These are phyloP conservation scores for Drosophila recens DNA, from an alignment of 2,888 invertebrate genomes.

Conservation along the genomic window DNA sequence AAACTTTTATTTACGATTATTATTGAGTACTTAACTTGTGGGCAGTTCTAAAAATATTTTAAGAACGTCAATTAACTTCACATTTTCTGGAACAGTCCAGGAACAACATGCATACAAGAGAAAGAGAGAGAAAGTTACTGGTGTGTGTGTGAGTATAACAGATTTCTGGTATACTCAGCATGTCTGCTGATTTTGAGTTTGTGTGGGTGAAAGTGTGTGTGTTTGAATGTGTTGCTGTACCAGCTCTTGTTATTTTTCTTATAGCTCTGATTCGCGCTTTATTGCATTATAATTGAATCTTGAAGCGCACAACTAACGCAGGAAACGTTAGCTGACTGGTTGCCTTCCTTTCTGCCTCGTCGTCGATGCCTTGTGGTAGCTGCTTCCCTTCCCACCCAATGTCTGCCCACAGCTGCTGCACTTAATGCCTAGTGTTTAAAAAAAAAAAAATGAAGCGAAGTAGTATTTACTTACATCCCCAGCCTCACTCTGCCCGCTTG, in stretches of 20 bases:
- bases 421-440: constrained; percentile 79
- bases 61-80: background rate
- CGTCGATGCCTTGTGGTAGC: no score
- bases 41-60: background rate
- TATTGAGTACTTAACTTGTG: no score
- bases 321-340: constrained; percentile 78
- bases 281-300: constrained; percentile 84
- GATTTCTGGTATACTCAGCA: constrained; percentile 51
- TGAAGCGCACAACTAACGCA: constrained; percentile 81
- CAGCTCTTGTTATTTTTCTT: constrained; percentile 76
- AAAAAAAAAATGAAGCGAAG: constrained; percentile 51
- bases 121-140: constrained; percentile 1
- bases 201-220: constrained; percentile 8
- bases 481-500: background rate
- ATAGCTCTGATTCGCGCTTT: constrained; percentile 82
- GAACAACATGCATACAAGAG: constrained; percentile 15
- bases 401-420: constrained; percentile 68
- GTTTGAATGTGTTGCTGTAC: constrained; percentile 29
- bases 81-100: constrained; percentile 40
- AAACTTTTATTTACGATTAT: no score
- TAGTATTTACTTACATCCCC: constrained; percentile 74
- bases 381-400: constrained; percentile 24
- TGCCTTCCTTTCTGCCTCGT: constrained; percentile 8
- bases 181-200: constrained; percentile 42
- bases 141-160: constrained; percentile 28